Evolutionary conservation across 2,113 vertebrate species (phyloP).

Genomic region (Illadopsis cleaveri): DNA sequence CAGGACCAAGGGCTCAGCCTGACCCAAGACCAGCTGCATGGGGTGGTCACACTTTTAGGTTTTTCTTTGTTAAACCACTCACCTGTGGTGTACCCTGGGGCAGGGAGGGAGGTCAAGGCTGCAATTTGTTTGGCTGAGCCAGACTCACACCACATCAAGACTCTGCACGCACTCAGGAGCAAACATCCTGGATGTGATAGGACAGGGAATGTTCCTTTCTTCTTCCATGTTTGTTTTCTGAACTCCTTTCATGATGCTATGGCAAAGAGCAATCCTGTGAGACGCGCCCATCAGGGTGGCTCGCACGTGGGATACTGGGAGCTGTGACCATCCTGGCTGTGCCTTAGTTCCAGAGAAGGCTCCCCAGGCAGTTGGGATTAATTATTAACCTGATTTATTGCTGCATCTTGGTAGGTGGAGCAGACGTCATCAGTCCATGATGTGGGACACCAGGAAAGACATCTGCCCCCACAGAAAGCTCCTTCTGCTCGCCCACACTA

Average conservation of each 20-base stretch:
- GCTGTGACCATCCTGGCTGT: background rate
- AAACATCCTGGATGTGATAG: background rate
- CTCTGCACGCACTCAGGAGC: background rate
- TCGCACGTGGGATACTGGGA: background rate
- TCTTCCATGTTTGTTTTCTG: background rate
- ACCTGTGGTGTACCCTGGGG: background rate
- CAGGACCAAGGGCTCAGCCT: background rate
- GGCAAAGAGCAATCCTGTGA: background rate
- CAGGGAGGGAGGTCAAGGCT: background rate
- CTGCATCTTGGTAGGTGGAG: background rate
- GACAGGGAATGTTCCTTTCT: background rate
- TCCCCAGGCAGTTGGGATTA: background rate
- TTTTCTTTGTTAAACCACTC: background rate
- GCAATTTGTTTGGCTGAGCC: background rate
- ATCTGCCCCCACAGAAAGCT: background rate
- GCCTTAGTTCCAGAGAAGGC: background rate
- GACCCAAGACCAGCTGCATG: fast-evolving
- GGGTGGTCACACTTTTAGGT: background rate
- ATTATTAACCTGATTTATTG: constrained; percentile 7
- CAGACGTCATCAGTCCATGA: background rate
- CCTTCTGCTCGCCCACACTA: background rate
- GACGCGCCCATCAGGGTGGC: fast-evolving
- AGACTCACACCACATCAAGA: background rate
- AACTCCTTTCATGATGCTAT: background rate
- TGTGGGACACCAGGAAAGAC: background rate